Evolutionary conservation across 30 jellyfish, hydroid and myxozoan genomes (phyloP).

Genomic region (Hydra vulgaris): DNA sequence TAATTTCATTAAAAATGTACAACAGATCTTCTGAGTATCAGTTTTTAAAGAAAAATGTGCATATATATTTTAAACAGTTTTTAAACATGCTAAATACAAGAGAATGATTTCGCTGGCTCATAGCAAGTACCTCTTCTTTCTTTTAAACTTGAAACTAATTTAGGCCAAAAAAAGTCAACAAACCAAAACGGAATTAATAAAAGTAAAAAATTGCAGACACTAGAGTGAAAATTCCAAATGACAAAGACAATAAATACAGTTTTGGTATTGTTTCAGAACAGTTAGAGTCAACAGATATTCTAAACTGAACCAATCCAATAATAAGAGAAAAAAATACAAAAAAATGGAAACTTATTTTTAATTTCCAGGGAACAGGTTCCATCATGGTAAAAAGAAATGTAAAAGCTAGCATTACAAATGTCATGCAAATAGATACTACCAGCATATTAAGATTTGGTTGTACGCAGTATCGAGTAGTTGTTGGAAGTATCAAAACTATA

Average conservation of each 20-base stretch:
- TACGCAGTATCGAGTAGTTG: conserved; percentile 59
- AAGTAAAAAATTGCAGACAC: conserved; percentile 51
- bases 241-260: conserved; percentile 56
- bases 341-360: conserved; percentile 73
- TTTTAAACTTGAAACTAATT: conserved; percentile 48
- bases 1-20: too few relatives aligned
- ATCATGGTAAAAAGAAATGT: conserved; percentile 74
- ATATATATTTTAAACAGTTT: too few relatives aligned
- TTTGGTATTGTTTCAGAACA: conserved; percentile 59
- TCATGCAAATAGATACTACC: conserved; percentile 57
- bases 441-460: conserved; percentile 65
- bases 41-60: too few relatives aligned
- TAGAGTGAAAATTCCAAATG: conserved; percentile 65
- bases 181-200: conserved; percentile 74
- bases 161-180: conserved; percentile 82
- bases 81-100: conserved; percentile 88
- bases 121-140: conserved; percentile 89
- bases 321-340: conserved; percentile 78
- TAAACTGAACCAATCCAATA: conserved; percentile 79
- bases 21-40: too few relatives aligned
- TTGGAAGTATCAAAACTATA: conserved; percentile 33
- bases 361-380: conserved; percentile 99
- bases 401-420: conserved; percentile 81
- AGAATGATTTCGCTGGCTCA: conserved; percentile 81
- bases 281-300: conserved; percentile 58